Base-by-base conservation (phyloP, 1,140 invertebrate species). In the Caenorhabditis latens region DNA sequence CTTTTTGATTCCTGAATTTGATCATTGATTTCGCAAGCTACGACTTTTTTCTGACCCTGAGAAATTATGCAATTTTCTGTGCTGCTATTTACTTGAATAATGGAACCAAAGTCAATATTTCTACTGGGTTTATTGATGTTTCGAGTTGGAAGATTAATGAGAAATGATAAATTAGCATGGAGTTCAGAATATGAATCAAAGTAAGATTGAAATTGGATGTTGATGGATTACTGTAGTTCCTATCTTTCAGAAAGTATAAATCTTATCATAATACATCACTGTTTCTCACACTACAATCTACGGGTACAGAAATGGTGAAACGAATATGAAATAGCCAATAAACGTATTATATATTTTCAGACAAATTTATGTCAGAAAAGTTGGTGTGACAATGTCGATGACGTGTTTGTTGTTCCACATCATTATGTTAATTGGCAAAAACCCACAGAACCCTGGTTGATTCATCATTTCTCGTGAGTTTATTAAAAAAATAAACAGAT, bases 131-230 rank as follows among this genome's bases (percentile, higher is more conserved):
- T 79, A n/a, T 79, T 79, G 19, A 48, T 79, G 46, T 79, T 79
- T 53, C 71, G 71, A 79, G 71, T 79, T 79, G 71, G 71, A 50
- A 13, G 40, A 79, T 46, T 79, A 11, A 79, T 79, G 71, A 50
- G 71, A 79, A 79, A 48, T 24, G 71, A 79, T 2, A 79, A 79
- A 79, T 24, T 79, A 21, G 71, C 71, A 79, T 79, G 71, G 71
- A 79, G 71, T 53, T 46, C 71, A 16, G 71, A 79, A 24, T 79
- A 79, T n/a, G 71, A 79, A 24, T 48, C 71, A 43, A 79, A 79
- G 71, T 79, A 79, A 32, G 4, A 24, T 32, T 48, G 40, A 79
- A 50, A 13, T 43, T 4, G 0, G 19, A 83, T 7, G 13, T 46
- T 6, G 4, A 19, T 43, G 7, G 9, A 32, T 79, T 32, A 79